Evolutionary conservation across 2,797 vertebrate species (phyloP), one percentile per base, ranked within the genome.

Genomic region (Lindbergichthys nudifrons): DNA sequence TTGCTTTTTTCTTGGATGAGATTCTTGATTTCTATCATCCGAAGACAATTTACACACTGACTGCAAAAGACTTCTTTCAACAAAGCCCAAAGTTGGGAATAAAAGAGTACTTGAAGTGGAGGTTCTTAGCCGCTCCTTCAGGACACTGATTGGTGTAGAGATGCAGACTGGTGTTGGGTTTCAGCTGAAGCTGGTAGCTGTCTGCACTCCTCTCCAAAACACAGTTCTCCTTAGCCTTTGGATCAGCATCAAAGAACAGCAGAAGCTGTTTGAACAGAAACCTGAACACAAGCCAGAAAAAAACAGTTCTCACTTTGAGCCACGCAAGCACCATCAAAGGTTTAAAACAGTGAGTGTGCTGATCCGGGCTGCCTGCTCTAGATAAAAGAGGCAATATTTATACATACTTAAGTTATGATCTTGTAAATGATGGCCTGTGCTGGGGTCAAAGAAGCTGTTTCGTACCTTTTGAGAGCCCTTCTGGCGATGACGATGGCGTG

Each of bases 211-310:
- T 89, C 87, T 94, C 83, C 21, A 94, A 94, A 80, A 96, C 89
- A n/a, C 93, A 91, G 42, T 11, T 70, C 52, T 93, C 81, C 61
- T 86, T 89, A 80, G 78, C 78, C 68, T 83, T 73, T 78, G 90
- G 86, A 79, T 94, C 88, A 2, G 78, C 72, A 54, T 92, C 91
- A 75, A 89, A 94, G 87, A 94, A 95, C 75, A 95, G 91, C 75
- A 95, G 60, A 43, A 96, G 91, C 85, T 96, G 94, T 81, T 96
- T 96, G 89, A 92, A 95, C 67, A 96, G 70, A 84, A 94, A 96
- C 87, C 95, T 96, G 88, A 82, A 82, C 26, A 81, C 10, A 63
- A 81, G 65, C 50, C 73, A 85, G 47, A 80, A 64, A 64, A 64
- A 78, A 3, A 65, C 10, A 26, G 57, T 52, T 61, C 21, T 67